These are phyloP conservation scores for Caenorhabditis sp. DNA, from an alignment of 2,888 invertebrate genomes.

Conservation along the genomic window DNA sequence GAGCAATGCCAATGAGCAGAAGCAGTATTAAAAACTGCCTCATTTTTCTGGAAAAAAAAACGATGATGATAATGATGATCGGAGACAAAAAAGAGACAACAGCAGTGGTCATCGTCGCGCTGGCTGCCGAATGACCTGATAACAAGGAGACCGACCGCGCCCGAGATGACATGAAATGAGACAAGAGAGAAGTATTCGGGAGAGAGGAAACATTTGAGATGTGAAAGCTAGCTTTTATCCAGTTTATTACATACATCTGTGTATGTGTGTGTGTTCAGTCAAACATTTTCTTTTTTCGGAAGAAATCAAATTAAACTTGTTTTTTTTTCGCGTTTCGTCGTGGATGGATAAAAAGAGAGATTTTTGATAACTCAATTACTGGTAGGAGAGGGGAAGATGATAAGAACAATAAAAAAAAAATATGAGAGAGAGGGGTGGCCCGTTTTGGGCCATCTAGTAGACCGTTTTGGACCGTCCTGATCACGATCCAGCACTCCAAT, in stretches of 20 bases:
- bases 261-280: constrained; percentile 12
- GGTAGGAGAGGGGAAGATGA: not conserved
- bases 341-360: not conserved
- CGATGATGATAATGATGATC: not conserved
- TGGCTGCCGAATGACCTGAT: constrained; percentile 3
- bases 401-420: too few relatives aligned
- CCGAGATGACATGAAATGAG: not conserved
- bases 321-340: constrained; percentile 6
- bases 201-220: constrained; percentile 7
- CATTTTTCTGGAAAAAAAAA: constrained; percentile 38
- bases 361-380: not conserved
- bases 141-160: constrained; percentile 2
- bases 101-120: not conserved
- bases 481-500: too few relatives aligned
- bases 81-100: not conserved
- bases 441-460: too few relatives aligned
- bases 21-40: constrained; percentile 43
- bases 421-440: too few relatives aligned
- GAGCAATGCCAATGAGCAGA: constrained; percentile 13
- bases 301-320: constrained; percentile 22
- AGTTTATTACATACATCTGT: constrained; percentile 35
- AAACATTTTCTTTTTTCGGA: too few relatives aligned
- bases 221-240: constrained; percentile 40
- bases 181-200: not conserved
- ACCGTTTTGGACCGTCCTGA: too few relatives aligned